Conservation (phyloP, 1,140 invertebrate species). For the Microplitis mediator region DNA sequence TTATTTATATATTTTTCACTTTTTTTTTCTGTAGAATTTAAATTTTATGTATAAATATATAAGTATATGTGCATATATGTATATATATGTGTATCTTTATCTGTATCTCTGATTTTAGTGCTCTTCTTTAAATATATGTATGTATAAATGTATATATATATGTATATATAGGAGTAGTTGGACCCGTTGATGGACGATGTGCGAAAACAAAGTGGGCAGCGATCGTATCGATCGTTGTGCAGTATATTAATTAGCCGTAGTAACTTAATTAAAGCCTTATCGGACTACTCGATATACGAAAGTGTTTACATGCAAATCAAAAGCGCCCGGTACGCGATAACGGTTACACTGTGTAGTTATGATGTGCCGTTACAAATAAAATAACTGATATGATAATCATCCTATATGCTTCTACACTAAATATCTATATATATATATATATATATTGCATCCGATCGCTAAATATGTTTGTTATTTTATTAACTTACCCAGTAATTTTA, state of each 20-base stretch:
- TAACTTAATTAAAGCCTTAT: constrained; percentile 50
- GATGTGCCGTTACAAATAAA: constrained; percentile 23
- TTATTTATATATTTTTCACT: no score
- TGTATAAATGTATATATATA: background rate
- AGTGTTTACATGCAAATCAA: constrained; percentile 50
- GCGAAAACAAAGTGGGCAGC: constrained; percentile 34
- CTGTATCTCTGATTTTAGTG: background rate
- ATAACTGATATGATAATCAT: constrained; percentile 28
- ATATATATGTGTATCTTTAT: background rate
- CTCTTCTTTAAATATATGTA: background rate
- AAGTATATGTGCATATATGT: background rate
- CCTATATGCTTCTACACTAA: background rate
- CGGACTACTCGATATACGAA: constrained; percentile 30
- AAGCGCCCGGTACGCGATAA: constrained; percentile 29
- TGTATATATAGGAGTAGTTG: no score
- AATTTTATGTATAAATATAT: no score
- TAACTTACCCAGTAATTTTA: no score
- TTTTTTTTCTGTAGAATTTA: no score
- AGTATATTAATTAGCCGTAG: constrained; percentile 48
- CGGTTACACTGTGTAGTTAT: constrained; percentile 25
- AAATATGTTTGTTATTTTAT: background rate
- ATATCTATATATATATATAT: constrained; percentile 1
- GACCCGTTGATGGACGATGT: constrained; percentile 27
- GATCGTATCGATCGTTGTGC: constrained; percentile 31
- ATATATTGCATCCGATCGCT: background rate